A percentile compares a stretch with the other conserved stretches of the same genome.
Evolutionary conservation across 2,888 invertebrate genomes (phyloP).

Genomic region (Actias luna): DNA sequence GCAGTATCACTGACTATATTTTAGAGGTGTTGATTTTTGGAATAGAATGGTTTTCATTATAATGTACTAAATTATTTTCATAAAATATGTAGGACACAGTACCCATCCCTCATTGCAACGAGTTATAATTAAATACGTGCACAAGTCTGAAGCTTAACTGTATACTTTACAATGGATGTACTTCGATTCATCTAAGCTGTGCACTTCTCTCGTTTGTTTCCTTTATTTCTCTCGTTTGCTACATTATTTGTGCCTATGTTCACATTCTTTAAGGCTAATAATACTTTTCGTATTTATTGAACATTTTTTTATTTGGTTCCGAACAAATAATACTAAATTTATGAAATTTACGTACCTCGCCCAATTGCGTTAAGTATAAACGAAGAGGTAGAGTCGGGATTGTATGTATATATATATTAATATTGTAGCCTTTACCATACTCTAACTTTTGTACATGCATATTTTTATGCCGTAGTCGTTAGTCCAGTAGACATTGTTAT

Average conservation of each 20-base stretch:
- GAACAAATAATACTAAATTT: too few relatives aligned
- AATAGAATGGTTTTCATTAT: not conserved
- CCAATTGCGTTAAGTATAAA: too few relatives aligned
- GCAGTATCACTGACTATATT: too few relatives aligned
- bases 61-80: too few relatives aligned
- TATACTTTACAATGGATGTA: conserved; percentile 37
- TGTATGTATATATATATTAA: too few relatives aligned
- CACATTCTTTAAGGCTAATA: conserved; percentile 14
- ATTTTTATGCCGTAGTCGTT: too few relatives aligned
- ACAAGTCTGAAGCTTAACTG: conserved; percentile 35
- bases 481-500: too few relatives aligned
- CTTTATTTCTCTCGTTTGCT: conserved; percentile 47
- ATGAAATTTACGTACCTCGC: too few relatives aligned
- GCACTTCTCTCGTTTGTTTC: conserved; percentile 46
- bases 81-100: not conserved
- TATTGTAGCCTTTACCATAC: too few relatives aligned
- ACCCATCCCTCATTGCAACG: not conserved
- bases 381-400: too few relatives aligned
- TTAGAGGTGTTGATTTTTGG: not conserved
- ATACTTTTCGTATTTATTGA: not conserved
- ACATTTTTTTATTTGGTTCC: too few relatives aligned
- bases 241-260: conserved; percentile 39
- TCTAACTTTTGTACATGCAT: too few relatives aligned
- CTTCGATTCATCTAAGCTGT: conserved; percentile 37
- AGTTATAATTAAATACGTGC: conserved; percentile 43